Evolutionary conservation across 1,140 invertebrate species (phyloP).

Genomic region (Akabosia matsudoensis): DNA sequence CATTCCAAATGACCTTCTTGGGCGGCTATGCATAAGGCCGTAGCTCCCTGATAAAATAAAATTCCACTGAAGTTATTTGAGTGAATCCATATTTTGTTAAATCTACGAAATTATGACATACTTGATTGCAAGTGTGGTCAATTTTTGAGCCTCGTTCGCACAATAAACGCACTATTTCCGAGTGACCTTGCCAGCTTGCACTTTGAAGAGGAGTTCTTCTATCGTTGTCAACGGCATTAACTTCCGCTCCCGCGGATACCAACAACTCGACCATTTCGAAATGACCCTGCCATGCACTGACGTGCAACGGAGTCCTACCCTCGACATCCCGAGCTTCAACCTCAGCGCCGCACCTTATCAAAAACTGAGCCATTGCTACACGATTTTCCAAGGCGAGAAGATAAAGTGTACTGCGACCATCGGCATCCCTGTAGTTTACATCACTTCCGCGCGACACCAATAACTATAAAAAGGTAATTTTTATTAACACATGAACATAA

Average conservation of each 20-base stretch:
- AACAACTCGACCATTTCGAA: constrained; percentile 82
- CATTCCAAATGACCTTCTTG: constrained; percentile 87
- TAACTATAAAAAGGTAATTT: constrained; percentile 48
- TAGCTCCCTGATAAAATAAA: constrained; percentile 82
- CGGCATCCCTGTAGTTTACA: constrained; percentile 84
- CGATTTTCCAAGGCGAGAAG: constrained; percentile 87
- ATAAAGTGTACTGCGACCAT: constrained; percentile 86
- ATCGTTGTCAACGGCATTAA: constrained; percentile 86
- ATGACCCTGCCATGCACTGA: constrained; percentile 87
- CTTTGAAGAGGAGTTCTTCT: constrained; percentile 84
- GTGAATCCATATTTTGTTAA: not conserved
- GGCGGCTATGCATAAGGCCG: constrained; percentile 67
- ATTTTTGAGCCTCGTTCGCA: constrained; percentile 71
- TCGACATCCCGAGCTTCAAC: constrained; percentile 84
- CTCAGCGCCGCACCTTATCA: constrained; percentile 74
- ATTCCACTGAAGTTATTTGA: too few relatives aligned
- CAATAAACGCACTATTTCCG: constrained; percentile 75
- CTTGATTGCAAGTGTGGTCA: constrained; percentile 79
- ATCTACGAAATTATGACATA: constrained; percentile 24
- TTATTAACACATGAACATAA: too few relatives aligned
- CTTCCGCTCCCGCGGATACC: constrained; percentile 71
- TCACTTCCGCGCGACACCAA: constrained; percentile 75
- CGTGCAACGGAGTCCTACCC: constrained; percentile 62
- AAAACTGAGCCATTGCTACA: constrained; percentile 74
- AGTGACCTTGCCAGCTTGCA: constrained; percentile 92